These are phyloP conservation scores for Gasteruption jaculator DNA, from an alignment of 2,888 invertebrate genomes.

Conservation along the genomic window DNA sequence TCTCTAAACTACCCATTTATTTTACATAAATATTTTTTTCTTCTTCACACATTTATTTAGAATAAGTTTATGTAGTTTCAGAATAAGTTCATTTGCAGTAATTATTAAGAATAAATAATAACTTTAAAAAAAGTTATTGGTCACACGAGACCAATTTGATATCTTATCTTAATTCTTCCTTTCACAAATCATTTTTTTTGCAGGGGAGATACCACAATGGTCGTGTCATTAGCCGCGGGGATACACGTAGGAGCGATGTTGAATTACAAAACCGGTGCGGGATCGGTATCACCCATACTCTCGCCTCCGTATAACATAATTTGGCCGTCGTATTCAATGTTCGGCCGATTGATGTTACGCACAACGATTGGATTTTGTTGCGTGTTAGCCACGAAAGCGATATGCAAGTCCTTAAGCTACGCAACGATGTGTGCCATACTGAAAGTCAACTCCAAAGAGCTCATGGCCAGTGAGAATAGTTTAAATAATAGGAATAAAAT, in stretches of 20 bases:
- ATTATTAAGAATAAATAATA: background rate
- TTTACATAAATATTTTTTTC: no score
- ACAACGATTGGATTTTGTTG: slow-evolving; percentile 74
- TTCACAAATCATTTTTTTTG: no score
- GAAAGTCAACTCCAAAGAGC: slow-evolving; percentile 63
- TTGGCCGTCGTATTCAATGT: slow-evolving; percentile 74
- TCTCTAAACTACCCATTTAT: no score
- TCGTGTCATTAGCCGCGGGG: slow-evolving; percentile 77
- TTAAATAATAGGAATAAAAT: slow-evolving; percentile 68
- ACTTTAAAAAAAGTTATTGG: background rate
- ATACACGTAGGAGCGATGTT: slow-evolving; percentile 78
- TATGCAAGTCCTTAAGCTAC: slow-evolving; percentile 68
- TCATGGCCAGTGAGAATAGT: slow-evolving; percentile 63
- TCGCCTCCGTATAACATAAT: slow-evolving; percentile 72
- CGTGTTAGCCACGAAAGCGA: slow-evolving; percentile 64
- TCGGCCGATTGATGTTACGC: slow-evolving; percentile 64
- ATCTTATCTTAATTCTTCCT: no score
- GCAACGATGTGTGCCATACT: slow-evolving; percentile 67
- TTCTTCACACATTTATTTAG: no score
- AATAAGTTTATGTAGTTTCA: background rate
- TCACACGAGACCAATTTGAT: no score
- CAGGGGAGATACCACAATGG: slow-evolving; percentile 87
- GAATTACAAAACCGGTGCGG: slow-evolving; percentile 75
- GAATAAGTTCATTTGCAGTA: background rate
- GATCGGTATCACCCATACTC: slow-evolving; percentile 58